Evolutionary conservation across 2,113 vertebrate genomes (phyloP).

Genomic region (Apodemus speciosus): DNA sequence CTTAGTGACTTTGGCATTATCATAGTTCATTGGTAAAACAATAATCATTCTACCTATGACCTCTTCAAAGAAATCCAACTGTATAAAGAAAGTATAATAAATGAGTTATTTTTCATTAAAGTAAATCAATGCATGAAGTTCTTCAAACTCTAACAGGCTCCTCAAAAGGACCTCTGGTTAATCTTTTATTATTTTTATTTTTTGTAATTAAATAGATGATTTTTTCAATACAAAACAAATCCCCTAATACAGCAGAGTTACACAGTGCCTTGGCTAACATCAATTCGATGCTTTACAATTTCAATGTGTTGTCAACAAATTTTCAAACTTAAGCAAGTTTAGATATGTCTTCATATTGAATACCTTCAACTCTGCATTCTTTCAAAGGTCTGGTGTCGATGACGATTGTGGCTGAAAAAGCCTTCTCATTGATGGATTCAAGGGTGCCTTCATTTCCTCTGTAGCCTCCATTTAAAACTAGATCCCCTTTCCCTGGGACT

Average conservation of each 20-base stretch:
- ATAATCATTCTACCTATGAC: not conserved
- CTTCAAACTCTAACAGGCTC: not conserved
- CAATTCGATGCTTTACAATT: constrained; percentile 76
- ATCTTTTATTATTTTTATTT: too few relatives aligned
- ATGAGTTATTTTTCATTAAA: not conserved
- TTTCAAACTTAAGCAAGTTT: constrained; percentile 89
- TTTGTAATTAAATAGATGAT: too few relatives aligned
- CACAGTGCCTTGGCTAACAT: constrained; percentile 67
- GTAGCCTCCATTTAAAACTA: too few relatives aligned
- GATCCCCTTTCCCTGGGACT: too few relatives aligned
- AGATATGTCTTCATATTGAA: constrained; percentile 96
- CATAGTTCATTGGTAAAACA: constrained; percentile 18
- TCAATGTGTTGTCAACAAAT: constrained; percentile 55
- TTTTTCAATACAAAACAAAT: not conserved
- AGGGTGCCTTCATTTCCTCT: constrained; percentile 84
- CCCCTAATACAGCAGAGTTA: constrained; percentile 91
- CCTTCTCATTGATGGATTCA: constrained; percentile 93
- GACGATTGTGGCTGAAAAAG: constrained; percentile 91
- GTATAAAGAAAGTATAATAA: not conserved
- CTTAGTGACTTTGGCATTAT: not conserved
- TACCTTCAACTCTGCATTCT: constrained; percentile 90
- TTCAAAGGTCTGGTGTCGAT: constrained; percentile 93
- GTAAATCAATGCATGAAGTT: not conserved
- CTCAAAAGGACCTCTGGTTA: not conserved
- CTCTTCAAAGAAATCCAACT: not conserved